phyloP scores from a whole-genome alignment of 2,113 vertebrate species.

The Chaetorhynchus papuensis region DNA sequence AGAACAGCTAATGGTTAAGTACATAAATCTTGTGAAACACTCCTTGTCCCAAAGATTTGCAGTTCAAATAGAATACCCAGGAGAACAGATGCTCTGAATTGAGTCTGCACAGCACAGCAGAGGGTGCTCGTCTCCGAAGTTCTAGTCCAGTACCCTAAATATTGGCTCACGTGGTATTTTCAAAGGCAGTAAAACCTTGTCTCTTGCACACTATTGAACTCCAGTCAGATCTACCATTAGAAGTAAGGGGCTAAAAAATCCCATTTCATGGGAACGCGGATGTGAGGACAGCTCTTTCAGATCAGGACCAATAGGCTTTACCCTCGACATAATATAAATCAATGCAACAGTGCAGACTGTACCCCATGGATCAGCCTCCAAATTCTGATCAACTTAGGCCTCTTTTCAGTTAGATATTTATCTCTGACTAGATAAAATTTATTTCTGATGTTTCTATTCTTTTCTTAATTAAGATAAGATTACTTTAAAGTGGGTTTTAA shows the following conservation, averaged over 20 bases:
- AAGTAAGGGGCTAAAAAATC: background rate
- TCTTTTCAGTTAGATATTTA: background rate
- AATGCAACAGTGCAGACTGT: background rate
- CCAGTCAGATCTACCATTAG: background rate
- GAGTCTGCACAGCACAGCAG: background rate
- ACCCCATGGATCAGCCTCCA: fast-evolving
- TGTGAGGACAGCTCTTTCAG: background rate
- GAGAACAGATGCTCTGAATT: background rate
- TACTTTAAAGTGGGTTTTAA: background rate
- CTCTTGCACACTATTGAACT: background rate
- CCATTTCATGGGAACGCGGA: fast-evolving
- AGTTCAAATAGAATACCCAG: background rate
- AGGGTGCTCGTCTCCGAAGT: background rate
- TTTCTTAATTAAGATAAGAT: background rate
- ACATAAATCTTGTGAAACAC: background rate
- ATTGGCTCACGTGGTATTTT: background rate
- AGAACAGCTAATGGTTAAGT: background rate
- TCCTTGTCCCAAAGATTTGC: background rate
- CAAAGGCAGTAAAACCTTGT: background rate
- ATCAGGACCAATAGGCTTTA: background rate
- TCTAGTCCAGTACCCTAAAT: background rate
- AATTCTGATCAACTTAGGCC: background rate
- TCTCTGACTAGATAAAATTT: background rate
- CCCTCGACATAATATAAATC: background rate
- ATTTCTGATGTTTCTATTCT: background rate